Percentiles rank a stretch among this genome's conserved stretches.
Conservation (phyloP, 2,113 vertebrate genomes). For the Procavia capensis region DNA sequence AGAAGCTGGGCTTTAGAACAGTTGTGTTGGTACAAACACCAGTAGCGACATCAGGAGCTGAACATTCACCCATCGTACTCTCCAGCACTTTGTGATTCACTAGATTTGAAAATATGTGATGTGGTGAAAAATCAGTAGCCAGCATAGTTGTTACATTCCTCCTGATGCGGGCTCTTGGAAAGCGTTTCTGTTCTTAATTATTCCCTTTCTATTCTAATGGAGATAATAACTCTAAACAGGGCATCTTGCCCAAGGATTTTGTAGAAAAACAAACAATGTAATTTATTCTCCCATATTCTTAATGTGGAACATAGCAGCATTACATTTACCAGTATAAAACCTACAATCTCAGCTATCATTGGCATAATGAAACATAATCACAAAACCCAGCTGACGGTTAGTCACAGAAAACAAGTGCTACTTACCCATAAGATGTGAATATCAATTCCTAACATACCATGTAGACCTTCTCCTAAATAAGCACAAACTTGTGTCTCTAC, state of each 20-base stretch:
- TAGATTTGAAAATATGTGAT: not conserved
- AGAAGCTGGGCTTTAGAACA: not conserved
- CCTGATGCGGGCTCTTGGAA: not conserved
- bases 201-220: slow-evolving; percentile 34
- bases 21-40: not conserved
- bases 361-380: slow-evolving; percentile 1
- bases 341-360: not conserved
- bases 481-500: not conserved
- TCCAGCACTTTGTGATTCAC: not conserved
- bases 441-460: not conserved
- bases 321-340: slow-evolving; percentile 37
- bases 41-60: not conserved
- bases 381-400: not conserved
- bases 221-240: slow-evolving; percentile 17
- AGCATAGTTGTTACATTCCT: not conserved
- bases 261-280: slow-evolving; percentile 15
- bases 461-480: not conserved
- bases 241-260: not conserved
- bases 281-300: slow-evolving; percentile 20
- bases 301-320: not conserved
- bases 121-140: not conserved
- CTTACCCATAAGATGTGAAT: not conserved
- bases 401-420: not conserved
- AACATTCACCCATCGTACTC: not conserved
- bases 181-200: slow-evolving; percentile 54